Evolutionary conservation across 2,888 invertebrate species (phyloP).

Genomic region (Orchestes rusci): DNA sequence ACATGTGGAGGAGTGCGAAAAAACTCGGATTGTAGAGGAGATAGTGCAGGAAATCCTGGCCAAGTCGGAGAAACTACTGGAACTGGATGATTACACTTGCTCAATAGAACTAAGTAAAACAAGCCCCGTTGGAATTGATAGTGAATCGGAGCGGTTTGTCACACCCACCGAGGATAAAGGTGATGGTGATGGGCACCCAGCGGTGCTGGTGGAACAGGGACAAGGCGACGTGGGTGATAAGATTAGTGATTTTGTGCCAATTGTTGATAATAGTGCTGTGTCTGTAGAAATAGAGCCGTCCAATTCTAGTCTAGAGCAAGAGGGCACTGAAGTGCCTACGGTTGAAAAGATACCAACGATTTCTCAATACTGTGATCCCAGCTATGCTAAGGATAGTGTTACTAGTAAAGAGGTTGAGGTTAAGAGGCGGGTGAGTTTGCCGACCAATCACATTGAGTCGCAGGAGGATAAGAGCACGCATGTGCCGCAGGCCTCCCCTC

Average conservation of each 20-base stretch:
- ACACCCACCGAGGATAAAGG: slow-evolving; percentile 52
- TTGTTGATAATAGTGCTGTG: slow-evolving; percentile 45
- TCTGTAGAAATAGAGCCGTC: slow-evolving; percentile 46
- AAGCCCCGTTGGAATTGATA: slow-evolving; percentile 49
- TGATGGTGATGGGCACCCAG: slow-evolving; percentile 21
- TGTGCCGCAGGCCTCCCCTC: slow-evolving; percentile 50
- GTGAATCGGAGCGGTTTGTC: slow-evolving; percentile 62
- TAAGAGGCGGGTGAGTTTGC: slow-evolving; percentile 53
- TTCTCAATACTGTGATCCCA: slow-evolving; percentile 68
- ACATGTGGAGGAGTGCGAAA: slow-evolving; percentile 35
- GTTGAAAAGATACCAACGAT: slow-evolving; percentile 60
- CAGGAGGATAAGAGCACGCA: slow-evolving; percentile 37
- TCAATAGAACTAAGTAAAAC: slow-evolving; percentile 7
- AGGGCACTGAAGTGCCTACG: slow-evolving; percentile 34
- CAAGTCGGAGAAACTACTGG: slow-evolving; percentile 47
- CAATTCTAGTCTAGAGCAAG: slow-evolving; percentile 40
- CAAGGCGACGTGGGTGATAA: slow-evolving; percentile 31
- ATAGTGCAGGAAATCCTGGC: slow-evolving; percentile 49
- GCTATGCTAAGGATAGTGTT: slow-evolving; percentile 36
- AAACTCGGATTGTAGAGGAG: slow-evolving; percentile 46
- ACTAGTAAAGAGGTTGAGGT: slow-evolving; percentile 11
- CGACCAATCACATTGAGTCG: slow-evolving; percentile 40
- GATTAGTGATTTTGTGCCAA: slow-evolving; percentile 39
- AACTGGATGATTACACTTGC: slow-evolving; percentile 33
- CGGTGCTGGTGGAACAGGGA: slow-evolving; percentile 23